phyloP scores from a whole-genome alignment of 1,140 invertebrate species.

The Cherax destructor region DNA sequence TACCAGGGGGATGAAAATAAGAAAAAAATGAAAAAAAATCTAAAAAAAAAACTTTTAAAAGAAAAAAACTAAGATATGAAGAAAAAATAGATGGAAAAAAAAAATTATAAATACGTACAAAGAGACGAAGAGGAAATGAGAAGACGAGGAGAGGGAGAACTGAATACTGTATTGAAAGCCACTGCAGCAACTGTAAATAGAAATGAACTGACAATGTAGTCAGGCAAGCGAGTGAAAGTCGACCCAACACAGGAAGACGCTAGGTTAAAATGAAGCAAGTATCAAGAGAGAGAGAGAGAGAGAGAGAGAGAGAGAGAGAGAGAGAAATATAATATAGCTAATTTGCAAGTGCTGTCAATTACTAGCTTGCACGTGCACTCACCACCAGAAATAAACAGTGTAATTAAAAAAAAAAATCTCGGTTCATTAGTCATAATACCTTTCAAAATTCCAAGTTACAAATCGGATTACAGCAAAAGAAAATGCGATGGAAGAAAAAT shows the following conservation, averaged over 20 bases:
- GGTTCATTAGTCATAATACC: no score
- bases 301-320: neutral
- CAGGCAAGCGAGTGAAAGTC: neutral
- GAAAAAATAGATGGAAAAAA: neutral
- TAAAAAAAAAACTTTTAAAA: neutral
- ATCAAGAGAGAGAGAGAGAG: neutral
- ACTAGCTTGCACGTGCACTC: no score
- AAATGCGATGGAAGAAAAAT: no score
- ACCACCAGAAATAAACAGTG: no score
- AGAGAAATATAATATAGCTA: no score
- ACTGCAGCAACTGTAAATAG: neutral
- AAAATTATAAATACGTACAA: neutral
- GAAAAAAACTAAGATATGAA: neutral
- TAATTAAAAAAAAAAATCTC: no score
- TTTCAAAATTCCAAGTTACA: no score
- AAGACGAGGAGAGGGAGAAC: neutral
- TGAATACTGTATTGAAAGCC: neutral
- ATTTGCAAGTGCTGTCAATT: no score
- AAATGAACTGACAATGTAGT: neutral
- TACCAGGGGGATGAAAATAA: neutral
- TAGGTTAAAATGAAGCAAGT: no score
- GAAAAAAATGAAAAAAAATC: neutral
- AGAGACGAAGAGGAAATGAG: neutral
- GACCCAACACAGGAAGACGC: no score
- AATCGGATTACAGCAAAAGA: no score